Conservation (phyloP, 2,888 invertebrate genomes). For the Rapana venosa region DNA sequence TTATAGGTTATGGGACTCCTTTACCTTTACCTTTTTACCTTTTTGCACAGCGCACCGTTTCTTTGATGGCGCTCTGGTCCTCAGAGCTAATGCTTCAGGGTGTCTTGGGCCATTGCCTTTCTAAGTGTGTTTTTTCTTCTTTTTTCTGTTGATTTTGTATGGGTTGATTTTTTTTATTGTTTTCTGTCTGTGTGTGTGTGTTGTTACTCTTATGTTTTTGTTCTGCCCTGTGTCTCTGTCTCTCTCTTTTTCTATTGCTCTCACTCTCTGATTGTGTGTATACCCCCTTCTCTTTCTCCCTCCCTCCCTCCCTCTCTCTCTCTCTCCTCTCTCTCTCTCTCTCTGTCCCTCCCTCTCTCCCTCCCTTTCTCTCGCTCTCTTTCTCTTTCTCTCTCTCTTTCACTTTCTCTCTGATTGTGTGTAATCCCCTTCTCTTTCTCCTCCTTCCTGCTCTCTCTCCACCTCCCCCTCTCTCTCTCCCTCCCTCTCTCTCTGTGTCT, state of each 20-base stretch:
- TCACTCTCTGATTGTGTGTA: neutral
- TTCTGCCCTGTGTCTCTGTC: no score
- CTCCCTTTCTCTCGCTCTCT: neutral
- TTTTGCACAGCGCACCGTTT: neutral
- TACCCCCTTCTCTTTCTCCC: neutral
- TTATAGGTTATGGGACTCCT: no score
- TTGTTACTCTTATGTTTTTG: neutral
- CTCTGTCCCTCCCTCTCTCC: neutral
- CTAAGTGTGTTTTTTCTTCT: neutral
- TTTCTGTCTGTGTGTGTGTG: neutral
- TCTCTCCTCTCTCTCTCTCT: neutral
- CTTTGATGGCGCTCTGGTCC: neutral
- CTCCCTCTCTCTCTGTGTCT: neutral
- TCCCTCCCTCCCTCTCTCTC: neutral
- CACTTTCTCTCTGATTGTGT: neutral
- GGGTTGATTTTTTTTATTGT: neutral
- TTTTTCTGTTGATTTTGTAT: neutral
- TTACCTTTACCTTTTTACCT: no score
- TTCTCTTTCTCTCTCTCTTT: constrained; percentile 1
- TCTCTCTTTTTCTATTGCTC: no score
- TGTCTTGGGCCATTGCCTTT: no score
- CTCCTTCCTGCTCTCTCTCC: neutral
- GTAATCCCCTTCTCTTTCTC: neutral
- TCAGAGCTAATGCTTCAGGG: neutral
- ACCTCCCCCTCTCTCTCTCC: neutral